Evolutionary conservation across 2,888 invertebrate species (phyloP).

Genomic region (Isoperla grammatica): DNA sequence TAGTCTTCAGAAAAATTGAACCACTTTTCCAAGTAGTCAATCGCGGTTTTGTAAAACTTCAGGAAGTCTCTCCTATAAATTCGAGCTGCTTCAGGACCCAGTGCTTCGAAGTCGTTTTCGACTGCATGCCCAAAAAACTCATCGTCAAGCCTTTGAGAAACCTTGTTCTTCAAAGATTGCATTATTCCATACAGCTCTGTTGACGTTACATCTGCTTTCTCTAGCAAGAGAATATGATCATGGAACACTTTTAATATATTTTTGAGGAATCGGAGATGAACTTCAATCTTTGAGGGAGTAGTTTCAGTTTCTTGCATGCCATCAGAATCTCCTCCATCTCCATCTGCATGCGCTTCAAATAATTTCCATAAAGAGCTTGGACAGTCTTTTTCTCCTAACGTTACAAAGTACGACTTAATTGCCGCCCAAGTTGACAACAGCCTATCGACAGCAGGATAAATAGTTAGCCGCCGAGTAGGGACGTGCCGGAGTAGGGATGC

Average conservation of each 20-base stretch:
- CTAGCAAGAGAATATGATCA: background rate
- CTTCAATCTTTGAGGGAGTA: conserved; percentile 8
- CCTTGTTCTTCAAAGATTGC: background rate
- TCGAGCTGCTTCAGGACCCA: conserved; percentile 2
- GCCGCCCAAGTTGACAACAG: conserved; percentile 7
- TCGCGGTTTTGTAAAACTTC: conserved; percentile 9
- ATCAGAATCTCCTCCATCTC: conserved; percentile 7
- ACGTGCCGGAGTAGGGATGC: conserved; percentile 5
- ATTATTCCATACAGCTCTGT: conserved; percentile 1
- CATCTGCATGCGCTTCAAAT: conserved; percentile 8
- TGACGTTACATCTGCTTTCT: background rate
- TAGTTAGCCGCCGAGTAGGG: conserved; percentile 8
- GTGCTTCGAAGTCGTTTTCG: conserved; percentile 1
- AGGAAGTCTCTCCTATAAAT: conserved; percentile 2
- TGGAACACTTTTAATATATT: conserved; percentile 2
- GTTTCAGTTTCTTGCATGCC: background rate
- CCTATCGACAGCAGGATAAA: conserved; percentile 8
- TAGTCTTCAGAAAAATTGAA: conserved; percentile 10
- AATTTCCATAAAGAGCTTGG: conserved; percentile 4
- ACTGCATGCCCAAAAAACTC: conserved; percentile 6
- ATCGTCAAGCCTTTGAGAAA: conserved; percentile 4
- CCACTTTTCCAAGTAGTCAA: conserved; percentile 9
- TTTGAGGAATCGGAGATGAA: conserved; percentile 9
- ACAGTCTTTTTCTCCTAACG: conserved; percentile 8
- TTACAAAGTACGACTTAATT: conserved; percentile 7